A percentile compares a stretch with the other conserved stretches of the same genome.
phyloP scores from a whole-genome alignment of 1,140 invertebrate genomes.

The Agraylea sexmaculata region DNA sequence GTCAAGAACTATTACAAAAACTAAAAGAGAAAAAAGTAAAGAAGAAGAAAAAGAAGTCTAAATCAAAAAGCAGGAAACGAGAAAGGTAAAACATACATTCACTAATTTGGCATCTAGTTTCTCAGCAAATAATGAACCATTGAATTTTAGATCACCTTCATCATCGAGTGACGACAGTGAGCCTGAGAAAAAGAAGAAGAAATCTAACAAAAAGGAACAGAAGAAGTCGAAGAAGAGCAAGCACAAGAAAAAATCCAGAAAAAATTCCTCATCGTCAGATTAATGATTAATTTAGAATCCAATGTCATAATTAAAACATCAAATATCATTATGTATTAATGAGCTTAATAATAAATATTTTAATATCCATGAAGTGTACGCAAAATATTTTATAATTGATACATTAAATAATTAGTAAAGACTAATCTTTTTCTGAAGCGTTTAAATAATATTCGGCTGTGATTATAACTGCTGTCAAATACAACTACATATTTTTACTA shows the following conservation, averaged over 20 bases:
- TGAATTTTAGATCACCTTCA: not conserved
- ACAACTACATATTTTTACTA: too few relatives aligned
- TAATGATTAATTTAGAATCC: too few relatives aligned
- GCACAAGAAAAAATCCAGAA: slow-evolving; percentile 11
- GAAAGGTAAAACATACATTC: slow-evolving; percentile 15
- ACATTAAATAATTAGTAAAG: too few relatives aligned
- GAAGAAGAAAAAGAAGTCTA: slow-evolving; percentile 31
- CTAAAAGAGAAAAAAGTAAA: slow-evolving; percentile 30
- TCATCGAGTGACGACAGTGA: not conserved
- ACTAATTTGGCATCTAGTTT: slow-evolving; percentile 4
- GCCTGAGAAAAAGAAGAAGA: not conserved
- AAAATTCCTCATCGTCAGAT: too few relatives aligned
- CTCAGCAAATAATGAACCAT: slow-evolving; percentile 7
- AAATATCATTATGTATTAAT: too few relatives aligned
- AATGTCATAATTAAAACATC: too few relatives aligned
- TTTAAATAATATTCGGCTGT: too few relatives aligned
- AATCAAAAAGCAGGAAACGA: slow-evolving; percentile 27
- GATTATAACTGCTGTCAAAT: too few relatives aligned
- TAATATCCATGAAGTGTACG: too few relatives aligned
- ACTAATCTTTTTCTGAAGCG: too few relatives aligned
- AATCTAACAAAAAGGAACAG: not conserved
- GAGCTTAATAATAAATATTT: too few relatives aligned
- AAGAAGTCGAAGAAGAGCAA: slow-evolving; percentile 2
- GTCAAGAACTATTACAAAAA: slow-evolving; percentile 61
- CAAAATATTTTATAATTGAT: too few relatives aligned